Evolutionary conservation across 2,888 invertebrate species (phyloP).

Genomic region (Heliconius charithonia): DNA sequence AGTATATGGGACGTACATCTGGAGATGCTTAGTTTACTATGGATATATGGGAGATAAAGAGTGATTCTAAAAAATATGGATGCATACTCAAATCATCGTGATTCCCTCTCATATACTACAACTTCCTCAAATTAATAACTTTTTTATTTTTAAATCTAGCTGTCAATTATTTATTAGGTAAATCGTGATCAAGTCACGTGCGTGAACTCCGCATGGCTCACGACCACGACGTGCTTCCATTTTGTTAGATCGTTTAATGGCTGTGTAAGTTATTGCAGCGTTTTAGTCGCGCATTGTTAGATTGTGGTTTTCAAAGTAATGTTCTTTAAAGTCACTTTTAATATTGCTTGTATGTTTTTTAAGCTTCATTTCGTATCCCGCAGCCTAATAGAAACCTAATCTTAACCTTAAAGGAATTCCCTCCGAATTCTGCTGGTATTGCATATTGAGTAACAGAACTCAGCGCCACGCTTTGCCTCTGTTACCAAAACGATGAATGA

Average conservation of each 20-base stretch:
- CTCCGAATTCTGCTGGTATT: background rate
- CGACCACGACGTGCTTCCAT: constrained; percentile 7
- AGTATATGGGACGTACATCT: too few relatives aligned
- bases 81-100: too few relatives aligned
- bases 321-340: background rate
- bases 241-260: constrained; percentile 15
- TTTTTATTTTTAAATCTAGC: background rate
- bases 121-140: too few relatives aligned
- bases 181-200: background rate
- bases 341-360: too few relatives aligned
- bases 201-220: background rate
- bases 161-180: background rate
- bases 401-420: too few relatives aligned
- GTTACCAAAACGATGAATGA: too few relatives aligned
- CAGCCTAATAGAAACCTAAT: background rate
- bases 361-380: background rate
- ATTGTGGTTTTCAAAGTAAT: background rate
- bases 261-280: constrained; percentile 6
- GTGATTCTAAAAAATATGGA: too few relatives aligned
- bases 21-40: too few relatives aligned
- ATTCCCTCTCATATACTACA: too few relatives aligned
- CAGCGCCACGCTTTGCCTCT: too few relatives aligned
- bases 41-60: too few relatives aligned
- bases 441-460: too few relatives aligned
- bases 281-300: constrained; percentile 14